Evolutionary conservation across 2,797 vertebrate species (phyloP).

Genomic region (Mallotus villosus): DNA sequence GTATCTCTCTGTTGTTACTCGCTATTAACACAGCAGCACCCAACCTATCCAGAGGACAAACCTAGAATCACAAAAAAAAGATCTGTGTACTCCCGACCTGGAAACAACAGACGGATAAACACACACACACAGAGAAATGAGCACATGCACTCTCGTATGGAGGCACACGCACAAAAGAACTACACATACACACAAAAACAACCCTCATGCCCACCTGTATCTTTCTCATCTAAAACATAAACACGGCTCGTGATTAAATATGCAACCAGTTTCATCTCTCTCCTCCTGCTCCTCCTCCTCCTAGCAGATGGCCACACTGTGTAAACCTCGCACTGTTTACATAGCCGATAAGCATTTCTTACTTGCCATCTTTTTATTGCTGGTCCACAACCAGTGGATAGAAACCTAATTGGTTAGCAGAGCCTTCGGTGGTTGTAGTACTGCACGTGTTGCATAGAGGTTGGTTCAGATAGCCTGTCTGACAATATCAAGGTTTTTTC

Average conservation of each 20-base stretch:
- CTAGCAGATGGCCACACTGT: conserved; percentile 54
- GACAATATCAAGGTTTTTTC: too few species aligned
- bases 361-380: conserved; percentile 33
- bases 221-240: conserved; percentile 10
- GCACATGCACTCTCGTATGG: not conserved
- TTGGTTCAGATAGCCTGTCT: too few species aligned
- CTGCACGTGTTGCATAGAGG: too few species aligned
- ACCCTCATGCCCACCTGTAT: not conserved
- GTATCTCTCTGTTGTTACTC: too few species aligned
- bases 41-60: too few species aligned
- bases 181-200: conserved; percentile 1
- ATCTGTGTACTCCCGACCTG: not conserved
- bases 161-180: not conserved
- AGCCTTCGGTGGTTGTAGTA: not conserved
- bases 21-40: too few species aligned
- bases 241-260: conserved; percentile 27
- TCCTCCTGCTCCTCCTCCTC: conserved; percentile 17
- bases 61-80: conserved; percentile 25
- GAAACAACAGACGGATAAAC: not conserved
- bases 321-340: conserved; percentile 42
- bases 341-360: conserved; percentile 43
- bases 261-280: conserved; percentile 13
- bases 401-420: conserved; percentile 27
- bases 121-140: not conserved
- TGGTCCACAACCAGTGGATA: conserved; percentile 23